Conservation (phyloP, 2,797 vertebrate species). For the Streptopelia turtur region DNA sequence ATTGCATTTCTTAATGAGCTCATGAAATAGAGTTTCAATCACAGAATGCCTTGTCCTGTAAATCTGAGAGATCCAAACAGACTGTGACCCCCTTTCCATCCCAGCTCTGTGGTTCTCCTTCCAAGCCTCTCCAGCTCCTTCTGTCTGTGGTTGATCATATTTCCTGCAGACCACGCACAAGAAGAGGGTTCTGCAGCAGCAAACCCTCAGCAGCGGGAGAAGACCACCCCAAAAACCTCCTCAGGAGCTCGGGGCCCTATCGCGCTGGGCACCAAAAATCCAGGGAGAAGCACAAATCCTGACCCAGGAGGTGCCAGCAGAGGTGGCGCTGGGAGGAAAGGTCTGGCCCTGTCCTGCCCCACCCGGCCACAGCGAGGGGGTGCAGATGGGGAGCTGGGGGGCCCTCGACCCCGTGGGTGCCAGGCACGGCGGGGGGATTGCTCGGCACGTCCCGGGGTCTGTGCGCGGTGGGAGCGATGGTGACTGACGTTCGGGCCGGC, state of each 20-base stretch:
- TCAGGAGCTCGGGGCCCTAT: fast-evolving
- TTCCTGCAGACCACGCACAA: neutral
- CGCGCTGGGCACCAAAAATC: neutral
- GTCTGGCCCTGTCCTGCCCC: fast-evolving
- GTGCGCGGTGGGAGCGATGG: fast-evolving
- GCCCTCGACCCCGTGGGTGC: neutral
- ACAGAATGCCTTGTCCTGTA: too few species aligned
- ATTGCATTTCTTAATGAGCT: neutral
- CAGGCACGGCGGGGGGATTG: neutral
- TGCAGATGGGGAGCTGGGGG: neutral
- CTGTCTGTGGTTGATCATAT: neutral
- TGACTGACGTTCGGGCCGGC: neutral
- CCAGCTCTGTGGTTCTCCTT: fast-evolving
- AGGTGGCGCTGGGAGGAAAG: neutral
- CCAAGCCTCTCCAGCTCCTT: neutral
- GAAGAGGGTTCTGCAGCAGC: neutral
- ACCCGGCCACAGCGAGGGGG: fast-evolving
- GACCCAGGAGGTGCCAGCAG: neutral
- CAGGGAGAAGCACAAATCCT: neutral
- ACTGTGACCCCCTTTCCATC: neutral
- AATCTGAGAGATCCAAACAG: neutral
- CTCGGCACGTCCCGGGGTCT: neutral
- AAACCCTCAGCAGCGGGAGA: neutral
- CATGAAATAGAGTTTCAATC: neutral
- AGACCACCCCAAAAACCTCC: neutral